A percentile compares a stretch with the other conserved stretches of the same genome.
Evolutionary conservation across 2,797 vertebrate genomes (phyloP).

Genomic region (Leucoraja ocellata): DNA sequence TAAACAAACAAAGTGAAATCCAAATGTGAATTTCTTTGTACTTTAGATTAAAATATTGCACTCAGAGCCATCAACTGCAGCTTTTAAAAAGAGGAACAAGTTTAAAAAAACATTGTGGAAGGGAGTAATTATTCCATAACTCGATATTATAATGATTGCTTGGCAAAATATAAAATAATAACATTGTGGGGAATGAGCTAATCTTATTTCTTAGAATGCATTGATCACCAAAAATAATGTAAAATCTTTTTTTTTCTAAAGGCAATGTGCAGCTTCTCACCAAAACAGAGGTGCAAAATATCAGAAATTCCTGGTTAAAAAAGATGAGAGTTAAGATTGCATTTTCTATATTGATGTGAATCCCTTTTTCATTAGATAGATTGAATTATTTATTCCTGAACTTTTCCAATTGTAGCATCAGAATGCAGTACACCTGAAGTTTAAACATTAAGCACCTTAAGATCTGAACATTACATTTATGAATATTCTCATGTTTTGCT

Average conservation of each 20-base stretch:
- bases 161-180: neutral
- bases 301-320: neutral
- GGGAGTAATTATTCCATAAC: neutral
- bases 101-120: neutral
- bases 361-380: neutral
- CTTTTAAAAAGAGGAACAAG: neutral
- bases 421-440: neutral
- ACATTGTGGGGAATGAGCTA: neutral
- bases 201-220: neutral
- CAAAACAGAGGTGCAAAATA: neutral
- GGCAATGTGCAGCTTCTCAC: neutral
- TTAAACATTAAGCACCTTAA: neutral
- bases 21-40: neutral
- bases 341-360: neutral
- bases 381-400: constrained; percentile 10
- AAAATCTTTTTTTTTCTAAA: neutral
- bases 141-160: neutral
- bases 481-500: neutral
- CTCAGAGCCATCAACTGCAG: neutral
- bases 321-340: neutral
- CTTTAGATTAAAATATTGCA: neutral
- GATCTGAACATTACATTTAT: neutral
- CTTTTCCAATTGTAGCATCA: neutral
- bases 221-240: neutral
- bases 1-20: neutral